phyloP scores from a whole-genome alignment of 2,888 invertebrate species.

The Seladonia tumulorum region DNA sequence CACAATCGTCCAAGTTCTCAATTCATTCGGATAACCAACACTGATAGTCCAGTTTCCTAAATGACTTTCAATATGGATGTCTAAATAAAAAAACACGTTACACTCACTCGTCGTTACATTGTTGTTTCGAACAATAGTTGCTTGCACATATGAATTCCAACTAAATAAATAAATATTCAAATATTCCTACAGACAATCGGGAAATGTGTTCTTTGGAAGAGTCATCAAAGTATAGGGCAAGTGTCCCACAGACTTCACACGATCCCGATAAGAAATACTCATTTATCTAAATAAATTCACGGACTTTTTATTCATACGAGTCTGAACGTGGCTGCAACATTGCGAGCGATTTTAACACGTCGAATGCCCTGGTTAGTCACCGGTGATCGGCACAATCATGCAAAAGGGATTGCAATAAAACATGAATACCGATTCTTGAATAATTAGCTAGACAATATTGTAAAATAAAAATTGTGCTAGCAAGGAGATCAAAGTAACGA shows the following conservation, averaged over 20 bases:
- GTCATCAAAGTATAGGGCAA: constrained; percentile 11
- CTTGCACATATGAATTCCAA: background rate
- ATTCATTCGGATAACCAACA: constrained; percentile 50
- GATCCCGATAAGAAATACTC: constrained; percentile 11
- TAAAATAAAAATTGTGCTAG: background rate
- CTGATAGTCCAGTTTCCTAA: background rate
- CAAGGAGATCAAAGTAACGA: background rate
- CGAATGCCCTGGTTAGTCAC: background rate
- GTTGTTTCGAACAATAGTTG: background rate
- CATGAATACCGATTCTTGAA: background rate
- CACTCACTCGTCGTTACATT: constrained; percentile 1
- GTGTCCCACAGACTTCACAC: constrained; percentile 13
- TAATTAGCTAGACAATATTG: background rate
- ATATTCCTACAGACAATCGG: constrained; percentile 3
- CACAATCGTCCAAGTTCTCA: background rate
- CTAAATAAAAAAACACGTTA: constrained; percentile 27
- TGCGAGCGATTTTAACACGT: constrained; percentile 5
- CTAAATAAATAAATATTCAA: constrained; percentile 9
- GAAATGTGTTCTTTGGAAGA: constrained; percentile 47
- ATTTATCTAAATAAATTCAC: constrained; percentile 18
- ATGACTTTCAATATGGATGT: constrained; percentile 16
- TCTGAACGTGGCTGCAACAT: constrained; percentile 21
- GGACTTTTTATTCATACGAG: background rate
- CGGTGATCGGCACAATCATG: background rate
- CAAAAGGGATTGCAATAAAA: background rate